These are phyloP conservation scores for Ferrisia virgata DNA, from an alignment of 2,888 invertebrate genomes.

Conservation along the genomic window DNA sequence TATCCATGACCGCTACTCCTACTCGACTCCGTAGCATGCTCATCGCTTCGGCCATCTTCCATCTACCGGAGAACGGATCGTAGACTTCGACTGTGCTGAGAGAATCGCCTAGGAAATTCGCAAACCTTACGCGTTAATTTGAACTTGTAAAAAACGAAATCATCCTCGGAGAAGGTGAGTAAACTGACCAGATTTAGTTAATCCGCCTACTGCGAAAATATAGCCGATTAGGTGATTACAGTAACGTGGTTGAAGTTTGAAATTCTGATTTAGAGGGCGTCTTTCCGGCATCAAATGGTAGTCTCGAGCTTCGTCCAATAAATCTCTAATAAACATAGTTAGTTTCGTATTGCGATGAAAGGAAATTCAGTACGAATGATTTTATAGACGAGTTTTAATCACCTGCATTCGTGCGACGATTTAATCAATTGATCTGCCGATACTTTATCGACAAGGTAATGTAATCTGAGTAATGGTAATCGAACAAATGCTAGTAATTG, in stretches of 20 bases:
- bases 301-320: slow-evolving; percentile 82
- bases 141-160: not conserved
- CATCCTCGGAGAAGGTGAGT: not conserved
- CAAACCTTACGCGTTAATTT: not conserved
- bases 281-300: slow-evolving; percentile 84
- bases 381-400: slow-evolving; percentile 47
- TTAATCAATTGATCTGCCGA: slow-evolving; percentile 74
- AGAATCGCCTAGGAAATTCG: slow-evolving; percentile 63
- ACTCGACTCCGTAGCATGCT: slow-evolving; percentile 77
- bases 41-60: slow-evolving; percentile 79
- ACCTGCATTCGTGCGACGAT: slow-evolving; percentile 74
- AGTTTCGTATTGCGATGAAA: not conserved
- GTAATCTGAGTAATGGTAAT: slow-evolving; percentile 74
- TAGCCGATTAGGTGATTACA: slow-evolving; percentile 72
- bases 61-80: slow-evolving; percentile 67
- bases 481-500: slow-evolving; percentile 72
- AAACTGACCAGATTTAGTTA: slow-evolving; percentile 68
- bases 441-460: slow-evolving; percentile 76
- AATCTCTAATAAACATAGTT: no score
- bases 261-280: slow-evolving; percentile 70
- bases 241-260: slow-evolving; percentile 70
- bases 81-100: slow-evolving; percentile 80
- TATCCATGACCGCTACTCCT: slow-evolving; percentile 78
- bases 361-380: not conserved
- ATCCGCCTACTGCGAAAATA: slow-evolving; percentile 82